phyloP scores from a whole-genome alignment of 1,140 invertebrate species.

The Tigriopus japonicus region DNA sequence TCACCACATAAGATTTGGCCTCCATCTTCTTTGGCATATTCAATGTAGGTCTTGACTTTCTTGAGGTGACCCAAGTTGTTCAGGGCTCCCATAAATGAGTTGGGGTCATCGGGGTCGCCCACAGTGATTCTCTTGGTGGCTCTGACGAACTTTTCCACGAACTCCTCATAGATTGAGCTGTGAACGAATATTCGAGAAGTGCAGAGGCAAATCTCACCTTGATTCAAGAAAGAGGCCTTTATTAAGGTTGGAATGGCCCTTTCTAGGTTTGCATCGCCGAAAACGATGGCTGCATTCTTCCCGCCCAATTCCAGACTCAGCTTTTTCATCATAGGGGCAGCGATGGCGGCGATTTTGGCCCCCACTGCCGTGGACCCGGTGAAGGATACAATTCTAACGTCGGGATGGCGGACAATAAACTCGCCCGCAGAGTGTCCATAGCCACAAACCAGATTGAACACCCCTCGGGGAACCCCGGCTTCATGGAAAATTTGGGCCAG shows the following conservation, averaged over 20 bases:
- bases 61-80: conserved; percentile 30
- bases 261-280: conserved; percentile 31
- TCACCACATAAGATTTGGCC: conserved; percentile 21
- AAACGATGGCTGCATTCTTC: conserved; percentile 38
- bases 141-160: conserved; percentile 30
- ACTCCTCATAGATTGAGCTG: conserved; percentile 27
- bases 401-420: conserved; percentile 31
- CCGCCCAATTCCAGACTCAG: conserved; percentile 39
- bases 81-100: conserved; percentile 30
- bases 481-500: conserved; percentile 27
- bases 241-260: conserved; percentile 28
- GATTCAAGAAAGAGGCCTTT: conserved; percentile 37
- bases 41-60: conserved; percentile 32
- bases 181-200: conserved; percentile 38
- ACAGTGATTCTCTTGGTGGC: conserved; percentile 30
- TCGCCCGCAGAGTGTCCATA: conserved; percentile 31
- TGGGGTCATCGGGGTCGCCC: conserved; percentile 28
- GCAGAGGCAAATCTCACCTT: conserved; percentile 39
- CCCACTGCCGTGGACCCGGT: conserved; percentile 38
- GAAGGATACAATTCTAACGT: conserved; percentile 32
- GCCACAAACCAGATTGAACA: conserved; percentile 40
- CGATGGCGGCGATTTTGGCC: conserved; percentile 26
- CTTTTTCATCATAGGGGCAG: conserved; percentile 33
- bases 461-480: conserved; percentile 34
- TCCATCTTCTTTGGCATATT: conserved; percentile 23